Base-by-base conservation (phyloP, 2,797 vertebrate genomes). In the Artibeus jamaicensis region DNA sequence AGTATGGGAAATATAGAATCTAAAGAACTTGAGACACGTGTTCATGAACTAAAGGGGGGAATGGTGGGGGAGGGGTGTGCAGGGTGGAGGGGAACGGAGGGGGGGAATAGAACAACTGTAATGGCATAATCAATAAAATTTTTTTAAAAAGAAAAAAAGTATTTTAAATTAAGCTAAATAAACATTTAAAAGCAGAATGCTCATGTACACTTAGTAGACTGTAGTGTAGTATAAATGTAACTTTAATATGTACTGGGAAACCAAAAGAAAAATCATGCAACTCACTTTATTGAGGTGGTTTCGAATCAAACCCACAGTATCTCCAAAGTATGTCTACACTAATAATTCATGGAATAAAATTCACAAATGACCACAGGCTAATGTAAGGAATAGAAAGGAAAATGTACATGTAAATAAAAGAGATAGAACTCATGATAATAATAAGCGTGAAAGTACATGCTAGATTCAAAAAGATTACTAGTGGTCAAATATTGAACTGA, bases 301-400 rank as follows among this genome's bases (percentile, higher is more conserved):
- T 81, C 53, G 24, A 59, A 81, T 9, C 37, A 81, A 81, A 57
- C 24, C 53, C 39, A 14, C 53, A 79, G 5, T 81, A 81, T 42
- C 24, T 81, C 37, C 9, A 26, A 59, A 37, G 37, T 81, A 42
- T 81, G 24, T 57, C 37, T 59, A 9, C 59, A 90, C 50, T 74
- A 91, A 87, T 74, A 76, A 76, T 89, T 93, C 91, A 22, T 19
- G 59, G n/a, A 91, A 84, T 22, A 6, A 97, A 97, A 44, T 92
- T 87, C n/a, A 29, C 85, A 93, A 91, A 95, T 26, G 88, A 83
- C 92, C 90, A 14, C 22, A 29, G 5, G 55, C 15, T 14, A 84
- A 3, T 62, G 34, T 55, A 15, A 92, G 92, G n/a, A 50, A 85
- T 0, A 78, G 59, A 32, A 62, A 32, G 29, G 9, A 65, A 94